Evolutionary conservation across 2,888 invertebrate species (phyloP).

Genomic region (Hartigia nigra): DNA sequence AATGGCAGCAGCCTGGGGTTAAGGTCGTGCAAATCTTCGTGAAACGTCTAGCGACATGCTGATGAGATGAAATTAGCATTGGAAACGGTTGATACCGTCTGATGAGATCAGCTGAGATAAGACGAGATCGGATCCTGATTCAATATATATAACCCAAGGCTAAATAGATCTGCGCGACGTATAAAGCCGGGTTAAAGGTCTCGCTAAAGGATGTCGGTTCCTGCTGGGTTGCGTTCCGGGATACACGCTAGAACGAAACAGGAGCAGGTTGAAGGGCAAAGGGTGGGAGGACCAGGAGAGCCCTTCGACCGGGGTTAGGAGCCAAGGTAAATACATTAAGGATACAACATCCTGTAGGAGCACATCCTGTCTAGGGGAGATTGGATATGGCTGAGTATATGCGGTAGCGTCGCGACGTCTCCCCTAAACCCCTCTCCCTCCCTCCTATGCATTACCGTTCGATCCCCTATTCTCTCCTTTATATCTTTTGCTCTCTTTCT

Average conservation of each 20-base stretch:
- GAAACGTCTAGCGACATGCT: slow-evolving; percentile 35
- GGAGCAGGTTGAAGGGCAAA: slow-evolving; percentile 10
- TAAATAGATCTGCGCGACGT: slow-evolving; percentile 39
- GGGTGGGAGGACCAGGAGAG: slow-evolving; percentile 3
- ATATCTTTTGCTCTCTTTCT: too few relatives aligned
- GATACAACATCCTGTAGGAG: slow-evolving; percentile 59
- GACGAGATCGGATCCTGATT: slow-evolving; percentile 22
- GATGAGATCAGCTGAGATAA: not conserved
- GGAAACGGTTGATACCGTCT: slow-evolving; percentile 19
- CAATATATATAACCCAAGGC: slow-evolving; percentile 24
- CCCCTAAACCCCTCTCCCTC: not conserved
- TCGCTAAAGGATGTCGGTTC: slow-evolving; percentile 15
- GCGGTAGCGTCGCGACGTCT: slow-evolving; percentile 16
- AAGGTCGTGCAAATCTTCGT: slow-evolving; percentile 29
- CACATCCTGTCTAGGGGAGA: slow-evolving; percentile 50
- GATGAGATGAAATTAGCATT: slow-evolving; percentile 44
- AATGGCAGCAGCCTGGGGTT: slow-evolving; percentile 11
- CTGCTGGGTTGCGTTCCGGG: not conserved
- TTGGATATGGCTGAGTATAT: slow-evolving; percentile 36
- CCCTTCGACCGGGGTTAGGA: slow-evolving; percentile 54
- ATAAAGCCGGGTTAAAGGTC: slow-evolving; percentile 23
- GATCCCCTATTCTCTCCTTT: not conserved
- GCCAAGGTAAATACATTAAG: slow-evolving; percentile 63
- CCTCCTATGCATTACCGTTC: not conserved
- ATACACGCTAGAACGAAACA: slow-evolving; percentile 14